phyloP scores from a whole-genome alignment of 2,797 vertebrate genomes.

The Orestias chungarensis region DNA sequence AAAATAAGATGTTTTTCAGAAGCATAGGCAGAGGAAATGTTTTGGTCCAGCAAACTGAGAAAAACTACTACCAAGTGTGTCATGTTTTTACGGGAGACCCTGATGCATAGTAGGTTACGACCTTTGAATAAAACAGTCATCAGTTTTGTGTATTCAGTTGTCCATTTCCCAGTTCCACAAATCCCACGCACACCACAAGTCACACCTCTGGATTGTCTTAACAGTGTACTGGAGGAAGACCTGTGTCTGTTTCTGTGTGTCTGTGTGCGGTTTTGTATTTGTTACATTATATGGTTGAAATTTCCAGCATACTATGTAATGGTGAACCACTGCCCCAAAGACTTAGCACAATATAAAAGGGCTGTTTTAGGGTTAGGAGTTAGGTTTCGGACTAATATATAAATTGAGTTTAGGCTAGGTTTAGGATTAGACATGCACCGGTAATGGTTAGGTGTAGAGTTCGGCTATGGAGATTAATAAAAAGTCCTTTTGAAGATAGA shows the following conservation, averaged over 20 bases:
- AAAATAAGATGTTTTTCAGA: slow-evolving; percentile 34
- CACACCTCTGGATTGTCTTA: slow-evolving; percentile 2
- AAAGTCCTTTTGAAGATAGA: too few species aligned
- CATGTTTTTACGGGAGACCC: slow-evolving; percentile 10
- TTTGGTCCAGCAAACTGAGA: background rate
- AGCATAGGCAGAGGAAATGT: slow-evolving; percentile 5
- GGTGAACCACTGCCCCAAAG: too few species aligned
- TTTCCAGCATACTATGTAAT: too few species aligned
- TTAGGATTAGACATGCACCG: too few species aligned
- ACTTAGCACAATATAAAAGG: too few species aligned
- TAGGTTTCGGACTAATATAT: too few species aligned
- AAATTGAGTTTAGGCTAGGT: too few species aligned
- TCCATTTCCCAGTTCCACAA: slow-evolving; percentile 3
- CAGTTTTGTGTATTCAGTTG: background rate
- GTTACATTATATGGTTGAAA: too few species aligned
- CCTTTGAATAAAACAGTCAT: background rate
- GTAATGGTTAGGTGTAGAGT: too few species aligned
- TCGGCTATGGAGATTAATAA: too few species aligned
- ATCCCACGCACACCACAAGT: slow-evolving; percentile 3
- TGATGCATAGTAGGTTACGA: background rate
- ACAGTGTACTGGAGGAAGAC: slow-evolving; percentile 5
- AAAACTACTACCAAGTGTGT: slow-evolving; percentile 30
- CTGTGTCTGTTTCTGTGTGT: slow-evolving; percentile 3
- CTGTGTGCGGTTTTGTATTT: background rate
- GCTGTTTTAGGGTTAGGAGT: too few species aligned